Base-by-base conservation (phyloP, 2,113 vertebrate genomes). In the Gymnarchus niloticus region DNA sequence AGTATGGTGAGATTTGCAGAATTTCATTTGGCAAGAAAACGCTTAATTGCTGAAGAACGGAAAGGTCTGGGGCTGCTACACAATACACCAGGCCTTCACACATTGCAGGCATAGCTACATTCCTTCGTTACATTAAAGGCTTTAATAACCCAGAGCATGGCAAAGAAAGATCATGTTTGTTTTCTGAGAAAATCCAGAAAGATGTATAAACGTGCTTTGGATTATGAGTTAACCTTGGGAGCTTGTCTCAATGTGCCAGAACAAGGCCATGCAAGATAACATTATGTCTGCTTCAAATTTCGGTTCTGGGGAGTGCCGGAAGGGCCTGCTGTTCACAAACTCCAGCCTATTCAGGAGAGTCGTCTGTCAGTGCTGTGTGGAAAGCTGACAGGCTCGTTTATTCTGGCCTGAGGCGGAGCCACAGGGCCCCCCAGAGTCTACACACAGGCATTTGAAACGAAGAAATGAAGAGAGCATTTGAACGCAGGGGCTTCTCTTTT, bases 271-370 rank as follows among this genome's bases (percentile, higher is more conserved):
- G 21, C 46, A 48, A 37, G 19, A 78, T 48, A 78, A 78, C 21
- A 10, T 0, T 37, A 78, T 23, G 41, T 41, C 44, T 37, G 8
- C 76, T 9, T n/a, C 23, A 8, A 44, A 7, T 37, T 0, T 37
- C 7, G 57, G 8, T 28, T 23, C 14, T 6, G 56, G 23, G 23
- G 51, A 33, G 44, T 23, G 23, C 69, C 23, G 1, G 69, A 46
- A 54, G 54, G 41, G 9, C 54, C 77, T 0, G 23, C 25, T 48
- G 77, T 19, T 19, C 25, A 23, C n/a, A 81, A 52, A 83, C 25
- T 54, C 56, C 86, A 87, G 17, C 56, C n/a, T 49, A 88, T 54
- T 85, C 37, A 23, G 25, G 65, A 85, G 25, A 87, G 19, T 51
- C 77, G 61, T 85, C 69, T 19, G 23, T 86, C 51, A 83, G 48